A percentile compares a stretch with the other conserved stretches of the same genome.
Conservation (phyloP, 64 coral and sea anemone species). For the Stylophora pistillata region DNA sequence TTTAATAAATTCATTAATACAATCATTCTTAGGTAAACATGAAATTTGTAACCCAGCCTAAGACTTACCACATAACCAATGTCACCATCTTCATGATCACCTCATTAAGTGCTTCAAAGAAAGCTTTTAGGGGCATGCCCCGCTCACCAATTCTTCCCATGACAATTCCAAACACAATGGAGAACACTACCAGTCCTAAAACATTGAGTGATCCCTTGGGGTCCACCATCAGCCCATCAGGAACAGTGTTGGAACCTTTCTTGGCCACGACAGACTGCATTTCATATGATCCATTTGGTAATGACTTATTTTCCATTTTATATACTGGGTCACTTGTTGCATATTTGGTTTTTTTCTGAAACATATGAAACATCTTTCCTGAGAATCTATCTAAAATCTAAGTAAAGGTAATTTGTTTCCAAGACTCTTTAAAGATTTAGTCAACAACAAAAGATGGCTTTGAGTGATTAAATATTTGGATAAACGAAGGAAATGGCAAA, state of each 20-base stretch:
- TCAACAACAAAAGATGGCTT: too few relatives aligned
- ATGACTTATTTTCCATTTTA: conserved; percentile 19
- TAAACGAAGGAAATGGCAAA: too few relatives aligned
- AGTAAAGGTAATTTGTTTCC: too few relatives aligned
- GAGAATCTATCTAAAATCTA: too few relatives aligned
- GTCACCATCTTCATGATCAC: conserved; percentile 88
- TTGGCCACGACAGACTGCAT: conserved; percentile 12
- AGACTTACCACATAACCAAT: conserved; percentile 91
- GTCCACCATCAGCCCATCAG: conserved; percentile 17
- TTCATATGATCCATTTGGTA: too few relatives aligned
- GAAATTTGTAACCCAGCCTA: not conserved
- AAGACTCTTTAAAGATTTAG: too few relatives aligned
- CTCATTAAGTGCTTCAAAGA: conserved; percentile 89
- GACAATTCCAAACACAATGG: conserved; percentile 78
- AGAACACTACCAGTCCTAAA: conserved; percentile 82
- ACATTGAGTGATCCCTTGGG: conserved; percentile 76
- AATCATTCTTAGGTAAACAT: not conserved
- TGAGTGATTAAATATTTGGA: too few relatives aligned
- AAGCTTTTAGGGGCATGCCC: conserved; percentile 68
- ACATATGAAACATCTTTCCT: not conserved
- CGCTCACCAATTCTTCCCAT: conserved; percentile 82
- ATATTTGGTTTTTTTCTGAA: conserved; percentile 57
- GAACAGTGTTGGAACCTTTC: conserved; percentile 55
- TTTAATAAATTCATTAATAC: not conserved
- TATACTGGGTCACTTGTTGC: conserved; percentile 4